Conservation (phyloP, 2,888 invertebrate species). For the Cryptophagus acutangulus region DNA sequence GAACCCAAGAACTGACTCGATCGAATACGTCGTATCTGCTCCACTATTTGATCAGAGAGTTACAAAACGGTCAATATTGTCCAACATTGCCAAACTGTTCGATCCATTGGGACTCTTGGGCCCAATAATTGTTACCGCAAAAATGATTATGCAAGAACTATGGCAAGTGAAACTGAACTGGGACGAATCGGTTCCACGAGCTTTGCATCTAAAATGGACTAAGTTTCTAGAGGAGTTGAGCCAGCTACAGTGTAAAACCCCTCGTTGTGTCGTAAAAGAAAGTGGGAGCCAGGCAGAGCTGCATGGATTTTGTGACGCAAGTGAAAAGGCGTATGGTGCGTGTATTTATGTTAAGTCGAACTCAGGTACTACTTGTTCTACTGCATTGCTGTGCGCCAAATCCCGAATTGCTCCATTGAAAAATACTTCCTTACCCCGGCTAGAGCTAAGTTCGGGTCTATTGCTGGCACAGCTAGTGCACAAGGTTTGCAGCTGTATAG, state of each 20-base stretch:
- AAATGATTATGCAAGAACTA: conserved; percentile 18
- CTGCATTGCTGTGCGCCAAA: conserved; percentile 20
- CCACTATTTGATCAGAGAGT: too few relatives aligned
- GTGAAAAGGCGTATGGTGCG: conserved; percentile 5
- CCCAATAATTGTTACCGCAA: too few relatives aligned
- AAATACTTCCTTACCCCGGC: conserved; percentile 13
- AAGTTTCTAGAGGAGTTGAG: neutral
- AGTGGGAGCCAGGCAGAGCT: neutral
- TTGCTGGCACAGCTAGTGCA: conserved; percentile 14
- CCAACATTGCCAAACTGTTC: conserved; percentile 16
- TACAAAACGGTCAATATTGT: conserved; percentile 12
- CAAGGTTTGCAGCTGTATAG: conserved; percentile 6
- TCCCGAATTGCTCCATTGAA: conserved; percentile 17
- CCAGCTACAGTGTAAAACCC: neutral
- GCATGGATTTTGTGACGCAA: conserved; percentile 7
- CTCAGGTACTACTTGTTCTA: too few relatives aligned
- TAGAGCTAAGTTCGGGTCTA: conserved; percentile 21
- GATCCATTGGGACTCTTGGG: conserved; percentile 20
- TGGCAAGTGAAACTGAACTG: conserved; percentile 14
- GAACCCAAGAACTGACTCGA: too few relatives aligned
- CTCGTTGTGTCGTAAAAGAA: neutral
- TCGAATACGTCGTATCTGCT: too few relatives aligned
- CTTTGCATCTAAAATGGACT: conserved; percentile 5
- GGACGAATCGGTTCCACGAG: conserved; percentile 7
- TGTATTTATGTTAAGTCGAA: conserved; percentile 5